Base-by-base conservation (phyloP, 2,797 vertebrate species). In the Nasua narica region DNA sequence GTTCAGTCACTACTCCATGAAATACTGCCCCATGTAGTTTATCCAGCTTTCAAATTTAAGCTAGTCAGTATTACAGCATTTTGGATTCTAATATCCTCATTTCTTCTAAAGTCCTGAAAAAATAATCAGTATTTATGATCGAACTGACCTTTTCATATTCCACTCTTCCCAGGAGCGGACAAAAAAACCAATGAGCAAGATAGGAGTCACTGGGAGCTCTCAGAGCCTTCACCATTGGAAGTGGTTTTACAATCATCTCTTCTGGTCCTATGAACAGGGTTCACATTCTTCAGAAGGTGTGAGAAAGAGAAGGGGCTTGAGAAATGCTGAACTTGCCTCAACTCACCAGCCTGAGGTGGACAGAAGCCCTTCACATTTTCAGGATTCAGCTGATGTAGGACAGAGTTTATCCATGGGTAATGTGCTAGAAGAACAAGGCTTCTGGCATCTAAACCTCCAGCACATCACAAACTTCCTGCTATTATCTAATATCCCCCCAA, bases 401-500 rank as follows among this genome's bases (percentile, higher is more conserved):
- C 43, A 94, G 54, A 97, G 40, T 10, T 70, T 87, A 86, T 7
- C 27, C 65, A 70, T 62, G 93, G 78, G 72, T 91, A 95, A 94
- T 94, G 67, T 86, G 87, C 78, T 92, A 96, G 65, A 96, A 95
- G 96, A 97, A 96, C 84, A 96, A 95, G 95, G 90, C 89, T 95
- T 97, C 95, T 95, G 95, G 86, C 89, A 86, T 92, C 90, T 89
- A 91, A 96, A 81, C 88, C 89, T 97, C 62, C 43, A 98, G 94
- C 97, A 90, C 87, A 98, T 87, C 92, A 95, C 0, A 2, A 97
- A 96, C 95, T 98, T 81, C 97, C 95, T 97, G 97, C 95, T 97
- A 84, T 98, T 96, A 98, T 82, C 98, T 97, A 94, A 97, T 74
- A 96, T 81, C 72, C 83, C 87, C 90, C 76, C 90, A 85, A 65